These are phyloP conservation scores for Pogonus chalceus DNA, from an alignment of 1,140 invertebrate species.

Conservation along the genomic window DNA sequence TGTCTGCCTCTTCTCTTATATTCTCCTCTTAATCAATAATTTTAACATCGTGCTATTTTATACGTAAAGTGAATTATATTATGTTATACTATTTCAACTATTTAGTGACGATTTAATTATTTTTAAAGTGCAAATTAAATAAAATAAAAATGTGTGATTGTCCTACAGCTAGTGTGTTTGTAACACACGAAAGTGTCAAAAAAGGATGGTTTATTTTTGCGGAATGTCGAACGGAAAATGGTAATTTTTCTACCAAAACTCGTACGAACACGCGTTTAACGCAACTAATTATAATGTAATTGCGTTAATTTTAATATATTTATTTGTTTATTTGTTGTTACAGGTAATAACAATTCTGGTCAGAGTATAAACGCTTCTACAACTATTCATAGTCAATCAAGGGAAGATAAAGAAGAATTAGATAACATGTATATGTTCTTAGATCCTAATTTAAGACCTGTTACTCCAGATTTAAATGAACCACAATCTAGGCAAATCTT, in stretches of 20 bases:
- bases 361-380: constrained; percentile 22
- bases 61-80: no score
- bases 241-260: constrained; percentile 14
- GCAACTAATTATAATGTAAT: background rate
- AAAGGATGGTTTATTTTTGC: constrained; percentile 53
- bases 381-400: constrained; percentile 16
- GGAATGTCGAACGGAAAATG: constrained; percentile 38
- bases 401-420: constrained; percentile 45
- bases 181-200: constrained; percentile 46
- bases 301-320: background rate
- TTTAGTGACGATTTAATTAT: no score
- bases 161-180: constrained; percentile 39
- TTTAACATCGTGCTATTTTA: background rate
- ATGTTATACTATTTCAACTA: no score
- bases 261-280: background rate
- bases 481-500: constrained; percentile 71
- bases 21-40: background rate
- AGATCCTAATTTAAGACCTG: constrained; percentile 67
- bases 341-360: constrained; percentile 26
- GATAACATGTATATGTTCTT: constrained; percentile 64
- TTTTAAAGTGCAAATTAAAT: background rate
- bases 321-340: constrained; percentile 14
- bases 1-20: no score
- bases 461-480: constrained; percentile 66
- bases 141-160: constrained; percentile 42